Base-by-base conservation (phyloP, 1,140 invertebrate species). In the Drosophila dunni region DNA sequence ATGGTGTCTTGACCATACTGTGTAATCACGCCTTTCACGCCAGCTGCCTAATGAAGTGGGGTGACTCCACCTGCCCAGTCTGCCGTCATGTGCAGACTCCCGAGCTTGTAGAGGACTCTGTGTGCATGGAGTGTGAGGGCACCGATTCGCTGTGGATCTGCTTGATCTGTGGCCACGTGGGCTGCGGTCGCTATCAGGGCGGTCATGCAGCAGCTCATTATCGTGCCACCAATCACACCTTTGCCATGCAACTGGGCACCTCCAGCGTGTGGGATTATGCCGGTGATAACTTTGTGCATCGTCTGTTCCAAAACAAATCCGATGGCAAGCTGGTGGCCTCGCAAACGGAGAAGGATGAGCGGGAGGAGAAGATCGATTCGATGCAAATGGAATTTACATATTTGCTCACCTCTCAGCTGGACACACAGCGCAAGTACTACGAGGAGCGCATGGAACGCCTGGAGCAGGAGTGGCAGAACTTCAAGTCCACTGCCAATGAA, bases 1-100 rank as follows among this genome's bases (percentile, higher is more conserved):
- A 99, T 93, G 98, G 98, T 3, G 96, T 99, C 75, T 94, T 99
- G 61, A 99, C 98, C 5, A 99, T 99, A 86, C 94, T 99, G 36
- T 99, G 99, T 92, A 99, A 99, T 93, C 99, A 99, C 93, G 96
- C 98, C 0, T 99, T 99, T 93, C 99, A 99, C 93, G 96, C 97
- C 13, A 95, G 95, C 78, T 99, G 99, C 93, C 93, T 99, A 34
- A 95, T 97, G 60, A 97, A 99, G 92, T 99, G 99, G 98, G 96
- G 97, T n/a, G 98, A 99, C 92, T 97, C 96, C 17, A 98, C 95
- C 11, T 96, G 96, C 84, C 96, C 96, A 0, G 95, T 96, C 65
- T 96, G 95, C 90, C 95, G 97, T 20, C 98, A 97, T 92, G 96
- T 97, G 70, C 98, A 99, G 94, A 99, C 98, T 7, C 98, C 98